Conservation (phyloP, 2,888 invertebrate genomes). For the Rotaria socialis region DNA sequence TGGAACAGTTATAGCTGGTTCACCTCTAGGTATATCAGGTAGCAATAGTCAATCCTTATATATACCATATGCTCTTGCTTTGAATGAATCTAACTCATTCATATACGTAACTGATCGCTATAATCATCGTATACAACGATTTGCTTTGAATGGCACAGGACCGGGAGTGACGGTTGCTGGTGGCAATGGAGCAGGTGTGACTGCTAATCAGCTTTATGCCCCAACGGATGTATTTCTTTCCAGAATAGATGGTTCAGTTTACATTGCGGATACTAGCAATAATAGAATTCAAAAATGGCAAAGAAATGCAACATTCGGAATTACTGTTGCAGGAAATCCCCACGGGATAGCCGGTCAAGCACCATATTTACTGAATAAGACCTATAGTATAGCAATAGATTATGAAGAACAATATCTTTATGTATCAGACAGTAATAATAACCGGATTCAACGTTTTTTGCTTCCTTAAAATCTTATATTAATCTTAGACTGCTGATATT, state of each 20-base stretch:
- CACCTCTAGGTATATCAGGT: neutral
- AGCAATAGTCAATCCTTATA: neutral
- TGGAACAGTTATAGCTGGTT: neutral
- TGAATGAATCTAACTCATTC: constrained; percentile 78
- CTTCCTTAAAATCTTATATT: neutral
- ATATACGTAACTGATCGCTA: constrained; percentile 92
- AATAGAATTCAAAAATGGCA: neutral
- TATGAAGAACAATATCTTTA: neutral
- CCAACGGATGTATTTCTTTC: neutral
- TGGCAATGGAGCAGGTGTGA: neutral
- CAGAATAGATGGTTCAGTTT: neutral
- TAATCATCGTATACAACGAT: constrained; percentile 84
- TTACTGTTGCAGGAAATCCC: neutral
- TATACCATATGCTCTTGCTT: constrained; percentile 63
- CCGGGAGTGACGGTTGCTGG: neutral
- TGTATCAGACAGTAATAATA: neutral
- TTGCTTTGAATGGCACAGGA: constrained; percentile 54
- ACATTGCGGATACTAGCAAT: neutral
- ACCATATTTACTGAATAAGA: neutral
- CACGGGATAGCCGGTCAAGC: neutral
- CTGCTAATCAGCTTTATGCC: neutral
- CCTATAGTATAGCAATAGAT: neutral
- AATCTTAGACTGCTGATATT: constrained; percentile 20
- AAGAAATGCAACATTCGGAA: neutral
- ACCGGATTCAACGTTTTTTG: neutral